phyloP scores from a whole-genome alignment of 2,888 invertebrate species.

The Watsonalla cultraria region DNA sequence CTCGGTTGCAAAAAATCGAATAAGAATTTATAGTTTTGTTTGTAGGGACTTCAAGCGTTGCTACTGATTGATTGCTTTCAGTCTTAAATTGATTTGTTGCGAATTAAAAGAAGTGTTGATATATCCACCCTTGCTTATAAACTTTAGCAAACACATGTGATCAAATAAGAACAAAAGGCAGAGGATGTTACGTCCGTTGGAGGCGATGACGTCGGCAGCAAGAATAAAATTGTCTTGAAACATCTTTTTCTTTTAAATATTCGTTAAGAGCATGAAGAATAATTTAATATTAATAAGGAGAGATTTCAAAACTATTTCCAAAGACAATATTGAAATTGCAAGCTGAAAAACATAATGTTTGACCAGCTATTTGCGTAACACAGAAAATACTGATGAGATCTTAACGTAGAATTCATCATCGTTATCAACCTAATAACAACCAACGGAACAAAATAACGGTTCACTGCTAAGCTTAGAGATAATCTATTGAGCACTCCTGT shows the following conservation, averaged over 20 bases:
- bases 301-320: background rate
- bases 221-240: slow-evolving; percentile 12
- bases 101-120: background rate
- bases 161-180: slow-evolving; percentile 29
- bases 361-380: too few species aligned
- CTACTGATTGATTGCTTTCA: background rate
- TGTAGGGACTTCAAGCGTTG: background rate
- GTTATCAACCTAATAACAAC: too few species aligned
- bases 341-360: background rate
- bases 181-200: slow-evolving; percentile 32
- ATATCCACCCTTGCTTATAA: slow-evolving; percentile 8
- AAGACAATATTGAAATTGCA: background rate
- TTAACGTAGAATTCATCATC: too few species aligned
- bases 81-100: background rate
- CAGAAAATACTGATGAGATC: too few species aligned
- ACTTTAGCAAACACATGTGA: slow-evolving; percentile 39
- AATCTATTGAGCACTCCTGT: too few species aligned
- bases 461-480: too few species aligned
- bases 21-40: background rate
- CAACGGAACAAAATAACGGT: too few species aligned
- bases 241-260: slow-evolving; percentile 11
- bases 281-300: background rate
- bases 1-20: background rate
- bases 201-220: slow-evolving; percentile 10
- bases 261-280: background rate